Evolutionary conservation across 2,113 vertebrate species (phyloP).

Genomic region (Ameiurus melas): DNA sequence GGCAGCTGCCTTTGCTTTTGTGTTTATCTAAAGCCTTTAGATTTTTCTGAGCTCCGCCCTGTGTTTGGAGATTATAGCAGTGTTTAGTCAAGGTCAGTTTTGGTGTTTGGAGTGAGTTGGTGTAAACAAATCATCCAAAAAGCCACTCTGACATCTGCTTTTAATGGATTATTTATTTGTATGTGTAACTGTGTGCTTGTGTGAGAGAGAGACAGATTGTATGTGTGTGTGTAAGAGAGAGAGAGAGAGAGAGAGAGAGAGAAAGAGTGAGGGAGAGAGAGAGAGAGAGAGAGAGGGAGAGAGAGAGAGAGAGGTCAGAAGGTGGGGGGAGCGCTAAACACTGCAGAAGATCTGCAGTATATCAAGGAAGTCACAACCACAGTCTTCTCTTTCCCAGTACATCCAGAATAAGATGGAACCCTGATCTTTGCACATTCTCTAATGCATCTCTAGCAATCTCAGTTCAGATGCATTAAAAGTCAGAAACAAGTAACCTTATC

Average conservation of each 20-base stretch:
- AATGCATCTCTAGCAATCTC: neutral
- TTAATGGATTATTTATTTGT: slow-evolving; percentile 7
- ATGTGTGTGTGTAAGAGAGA: neutral
- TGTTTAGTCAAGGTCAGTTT: slow-evolving; percentile 5
- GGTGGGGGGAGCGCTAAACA: neutral
- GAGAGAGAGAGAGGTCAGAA: neutral
- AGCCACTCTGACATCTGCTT: neutral
- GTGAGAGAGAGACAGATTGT: neutral
- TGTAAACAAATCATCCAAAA: slow-evolving; percentile 11
- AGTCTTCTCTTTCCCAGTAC: neutral
- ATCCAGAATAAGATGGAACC: neutral
- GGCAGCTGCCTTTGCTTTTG: neutral
- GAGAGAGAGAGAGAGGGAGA: neutral
- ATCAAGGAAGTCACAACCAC: neutral
- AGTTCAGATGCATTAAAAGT: neutral
- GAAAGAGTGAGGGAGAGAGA: neutral
- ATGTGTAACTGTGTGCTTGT: slow-evolving; percentile 6
- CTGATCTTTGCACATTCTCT: neutral
- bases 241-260: neutral
- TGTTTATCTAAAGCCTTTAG: neutral
- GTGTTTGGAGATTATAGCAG: neutral
- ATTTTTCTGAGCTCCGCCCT: neutral
- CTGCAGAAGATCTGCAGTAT: neutral
- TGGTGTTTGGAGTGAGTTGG: neutral
- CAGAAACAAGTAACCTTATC: neutral